These are phyloP conservation scores for Heliconius charithonia DNA, from an alignment of 2,888 invertebrate species.

Conservation along the genomic window DNA sequence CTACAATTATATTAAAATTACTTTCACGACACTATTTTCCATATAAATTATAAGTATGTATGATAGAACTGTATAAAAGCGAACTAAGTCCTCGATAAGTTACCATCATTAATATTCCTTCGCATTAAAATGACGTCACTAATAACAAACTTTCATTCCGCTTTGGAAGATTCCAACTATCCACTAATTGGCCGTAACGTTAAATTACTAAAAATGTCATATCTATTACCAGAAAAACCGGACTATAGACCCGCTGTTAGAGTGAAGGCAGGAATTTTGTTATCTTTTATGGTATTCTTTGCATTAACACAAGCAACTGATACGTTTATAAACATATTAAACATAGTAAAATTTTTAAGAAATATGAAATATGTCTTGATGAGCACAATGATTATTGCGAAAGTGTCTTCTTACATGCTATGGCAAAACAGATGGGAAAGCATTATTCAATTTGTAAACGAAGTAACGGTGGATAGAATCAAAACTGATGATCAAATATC, in stretches of 20 bases:
- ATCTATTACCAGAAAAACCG: background rate
- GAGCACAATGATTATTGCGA: constrained; percentile 63
- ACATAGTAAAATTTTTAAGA: constrained; percentile 62
- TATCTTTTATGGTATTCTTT: constrained; percentile 57
- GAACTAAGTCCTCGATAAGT: background rate
- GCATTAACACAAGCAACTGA: constrained; percentile 64
- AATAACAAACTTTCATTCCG: background rate
- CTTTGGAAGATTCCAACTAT: background rate
- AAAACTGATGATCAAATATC: constrained; percentile 50
- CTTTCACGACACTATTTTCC: background rate
- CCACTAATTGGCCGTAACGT: constrained; percentile 7
- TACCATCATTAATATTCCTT: background rate
- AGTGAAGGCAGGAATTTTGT: background rate
- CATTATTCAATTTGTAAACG: constrained; percentile 66
- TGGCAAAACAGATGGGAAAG: constrained; percentile 67
- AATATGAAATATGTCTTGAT: constrained; percentile 72
- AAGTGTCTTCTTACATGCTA: constrained; percentile 61
- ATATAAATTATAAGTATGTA: background rate
- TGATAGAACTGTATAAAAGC: background rate
- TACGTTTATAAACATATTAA: constrained; percentile 65
- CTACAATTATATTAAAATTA: background rate
- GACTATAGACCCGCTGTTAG: background rate
- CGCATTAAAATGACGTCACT: background rate
- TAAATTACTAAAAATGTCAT: background rate
- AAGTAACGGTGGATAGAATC: constrained; percentile 60